Percentiles rank a stretch among this genome's conserved stretches.
These are phyloP conservation scores for Mongoloraphidia duomilia DNA, from an alignment of 2,888 invertebrate genomes.

Conservation along the genomic window DNA sequence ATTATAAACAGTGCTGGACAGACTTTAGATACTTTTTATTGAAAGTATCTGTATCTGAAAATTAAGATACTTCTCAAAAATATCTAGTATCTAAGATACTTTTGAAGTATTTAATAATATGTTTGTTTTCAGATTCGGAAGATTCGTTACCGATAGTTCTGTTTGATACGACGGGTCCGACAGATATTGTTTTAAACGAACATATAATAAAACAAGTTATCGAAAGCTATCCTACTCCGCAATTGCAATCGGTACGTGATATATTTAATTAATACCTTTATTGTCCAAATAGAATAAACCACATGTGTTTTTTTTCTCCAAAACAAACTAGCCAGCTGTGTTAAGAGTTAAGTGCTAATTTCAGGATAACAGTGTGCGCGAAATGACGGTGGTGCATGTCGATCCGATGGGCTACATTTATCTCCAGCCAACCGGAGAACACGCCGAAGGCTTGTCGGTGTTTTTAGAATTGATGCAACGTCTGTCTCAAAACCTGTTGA, in stretches of 20 bases:
- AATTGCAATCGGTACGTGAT: constrained; percentile 20
- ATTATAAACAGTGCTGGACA: no score
- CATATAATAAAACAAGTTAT: constrained; percentile 40
- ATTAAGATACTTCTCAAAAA: background rate
- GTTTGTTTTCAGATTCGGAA: background rate
- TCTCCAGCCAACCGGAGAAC: constrained; percentile 20
- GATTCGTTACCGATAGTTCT: constrained; percentile 36
- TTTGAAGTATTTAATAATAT: background rate
- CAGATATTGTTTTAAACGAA: constrained; percentile 50
- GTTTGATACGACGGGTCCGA: constrained; percentile 47
- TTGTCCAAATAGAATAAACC: no score
- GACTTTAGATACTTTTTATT: no score
- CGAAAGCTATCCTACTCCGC: constrained; percentile 28
- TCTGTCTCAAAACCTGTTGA: constrained; percentile 1
- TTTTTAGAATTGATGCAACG: constrained; percentile 2
- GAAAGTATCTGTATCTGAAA: no score
- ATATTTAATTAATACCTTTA: no score
- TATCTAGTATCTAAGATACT: background rate
- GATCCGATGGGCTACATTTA: constrained; percentile 30
- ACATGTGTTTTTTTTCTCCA: no score
- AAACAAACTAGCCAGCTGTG: no score
- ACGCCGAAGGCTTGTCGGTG: background rate
- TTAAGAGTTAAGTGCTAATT: no score
- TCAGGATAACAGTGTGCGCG: constrained; percentile 11
- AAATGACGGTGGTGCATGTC: constrained; percentile 29